A percentile compares a stretch with the other conserved stretches of the same genome.
These are phyloP conservation scores for Nilaparvata lugens DNA, from an alignment of 1,140 invertebrate species.

Conservation along the genomic window DNA sequence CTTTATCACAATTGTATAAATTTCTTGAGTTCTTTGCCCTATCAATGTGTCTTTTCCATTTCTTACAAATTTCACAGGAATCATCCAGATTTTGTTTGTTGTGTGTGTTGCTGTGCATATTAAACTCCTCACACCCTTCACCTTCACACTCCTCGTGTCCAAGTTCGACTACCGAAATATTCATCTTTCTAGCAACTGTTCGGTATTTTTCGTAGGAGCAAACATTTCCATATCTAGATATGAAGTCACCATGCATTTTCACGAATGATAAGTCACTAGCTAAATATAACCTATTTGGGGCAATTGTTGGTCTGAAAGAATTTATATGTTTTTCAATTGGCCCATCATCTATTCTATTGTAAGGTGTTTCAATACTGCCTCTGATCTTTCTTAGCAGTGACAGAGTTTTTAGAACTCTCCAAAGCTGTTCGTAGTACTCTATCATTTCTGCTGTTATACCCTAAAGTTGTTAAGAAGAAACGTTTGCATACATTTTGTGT, in stretches of 20 bases:
- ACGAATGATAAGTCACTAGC: constrained; percentile 17
- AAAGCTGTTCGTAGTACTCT: neutral
- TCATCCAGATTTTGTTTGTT: constrained; percentile 7
- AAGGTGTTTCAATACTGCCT: constrained; percentile 5
- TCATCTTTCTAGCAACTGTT: constrained; percentile 12
- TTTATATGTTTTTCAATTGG: constrained; percentile 17
- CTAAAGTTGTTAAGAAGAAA: constrained; percentile 5
- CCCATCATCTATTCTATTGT: constrained; percentile 9
- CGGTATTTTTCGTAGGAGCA: constrained; percentile 20
- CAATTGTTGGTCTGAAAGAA: constrained; percentile 18
- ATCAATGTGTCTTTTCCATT: no score
- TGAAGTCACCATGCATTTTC: constrained; percentile 21
- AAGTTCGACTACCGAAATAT: constrained; percentile 15
- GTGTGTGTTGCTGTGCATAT: constrained; percentile 6
- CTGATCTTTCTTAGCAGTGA: no score
- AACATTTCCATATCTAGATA: constrained; percentile 9
- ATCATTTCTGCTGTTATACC: constrained; percentile 2
- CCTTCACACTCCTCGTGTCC: constrained; percentile 18
- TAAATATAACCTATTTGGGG: constrained; percentile 18
- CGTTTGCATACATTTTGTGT: constrained; percentile 8
- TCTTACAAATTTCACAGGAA: constrained; percentile 4
- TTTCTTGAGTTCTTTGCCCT: no score
- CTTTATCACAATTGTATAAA: no score
- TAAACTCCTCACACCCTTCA: constrained; percentile 13
- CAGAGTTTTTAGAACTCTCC: no score